phyloP scores from a whole-genome alignment of 2,888 invertebrate genomes.

The Mechanitis messenoides region DNA sequence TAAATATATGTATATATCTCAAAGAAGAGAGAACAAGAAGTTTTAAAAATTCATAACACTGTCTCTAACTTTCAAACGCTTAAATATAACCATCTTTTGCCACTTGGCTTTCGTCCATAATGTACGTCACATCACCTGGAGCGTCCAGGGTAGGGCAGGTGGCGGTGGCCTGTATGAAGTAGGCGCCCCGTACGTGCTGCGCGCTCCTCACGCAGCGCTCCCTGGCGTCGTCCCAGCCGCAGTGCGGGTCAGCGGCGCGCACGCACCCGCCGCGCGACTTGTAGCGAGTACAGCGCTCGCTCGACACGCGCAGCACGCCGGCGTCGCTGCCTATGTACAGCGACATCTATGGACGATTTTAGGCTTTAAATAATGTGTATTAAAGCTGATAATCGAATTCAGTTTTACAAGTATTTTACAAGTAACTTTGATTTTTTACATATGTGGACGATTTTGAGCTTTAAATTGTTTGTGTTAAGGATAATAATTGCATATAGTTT shows the following conservation, averaged over 20 bases:
- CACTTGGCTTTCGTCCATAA: not conserved
- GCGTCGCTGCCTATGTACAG: conserved; percentile 85
- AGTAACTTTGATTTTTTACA: too few species aligned
- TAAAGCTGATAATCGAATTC: too few species aligned
- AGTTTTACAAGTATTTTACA: too few species aligned
- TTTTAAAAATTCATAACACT: too few species aligned
- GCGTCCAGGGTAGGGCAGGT: conserved; percentile 38
- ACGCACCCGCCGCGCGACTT: conserved; percentile 82
- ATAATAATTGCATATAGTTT: too few species aligned
- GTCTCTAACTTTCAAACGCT: too few species aligned
- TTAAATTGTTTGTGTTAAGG: too few species aligned
- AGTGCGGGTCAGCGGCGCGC: conserved; percentile 93
- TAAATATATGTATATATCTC: too few species aligned
- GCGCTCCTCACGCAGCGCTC: conserved; percentile 78
- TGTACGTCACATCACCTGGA: conserved; percentile 13
- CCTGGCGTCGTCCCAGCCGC: conserved; percentile 91
- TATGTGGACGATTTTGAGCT: too few species aligned
- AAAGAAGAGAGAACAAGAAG: too few species aligned
- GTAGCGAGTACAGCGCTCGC: conserved; percentile 87
- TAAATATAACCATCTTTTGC: not conserved
- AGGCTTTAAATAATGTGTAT: not conserved
- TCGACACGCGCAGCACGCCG: conserved; percentile 82
- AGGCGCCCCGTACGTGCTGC: conserved; percentile 79
- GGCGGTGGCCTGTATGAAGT: conserved; percentile 85
- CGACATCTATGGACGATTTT: conserved; percentile 73